Evolutionary conservation across 2,888 invertebrate genomes (phyloP).

Genomic region (Oscheius sp.): DNA sequence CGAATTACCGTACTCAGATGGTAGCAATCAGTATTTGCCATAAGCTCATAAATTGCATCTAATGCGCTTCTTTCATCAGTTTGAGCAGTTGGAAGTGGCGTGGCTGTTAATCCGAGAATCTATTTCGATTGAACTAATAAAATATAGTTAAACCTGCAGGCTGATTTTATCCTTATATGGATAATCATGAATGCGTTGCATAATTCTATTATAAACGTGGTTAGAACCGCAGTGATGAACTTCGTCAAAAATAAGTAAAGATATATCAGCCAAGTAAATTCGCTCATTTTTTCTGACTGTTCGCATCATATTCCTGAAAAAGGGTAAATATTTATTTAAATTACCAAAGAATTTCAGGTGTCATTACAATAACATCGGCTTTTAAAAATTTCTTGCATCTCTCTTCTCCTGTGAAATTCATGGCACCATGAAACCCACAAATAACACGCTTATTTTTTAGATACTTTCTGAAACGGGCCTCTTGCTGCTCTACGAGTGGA

Average conservation of each 20-base stretch:
- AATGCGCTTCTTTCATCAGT: not conserved
- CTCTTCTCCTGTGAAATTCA: slow-evolving; percentile 35
- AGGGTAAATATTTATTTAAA: not conserved
- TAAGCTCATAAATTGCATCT: slow-evolving; percentile 34
- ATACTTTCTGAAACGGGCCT: slow-evolving; percentile 44
- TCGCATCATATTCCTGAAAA: slow-evolving; percentile 59
- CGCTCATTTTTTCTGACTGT: slow-evolving; percentile 55
- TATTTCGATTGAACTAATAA: slow-evolving; percentile 16
- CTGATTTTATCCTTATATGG: slow-evolving; percentile 28
- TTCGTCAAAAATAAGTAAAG: slow-evolving; percentile 66
- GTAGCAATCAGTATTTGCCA: slow-evolving; percentile 37
- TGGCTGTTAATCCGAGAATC: slow-evolving; percentile 27
- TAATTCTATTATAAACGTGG: slow-evolving; percentile 41
- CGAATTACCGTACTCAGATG: slow-evolving; percentile 38
- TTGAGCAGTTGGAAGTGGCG: not conserved
- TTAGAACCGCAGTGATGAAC: slow-evolving; percentile 55
- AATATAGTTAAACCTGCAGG: slow-evolving; percentile 34
- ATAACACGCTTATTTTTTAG: slow-evolving; percentile 34
- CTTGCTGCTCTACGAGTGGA: slow-evolving; percentile 65
- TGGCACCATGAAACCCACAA: slow-evolving; percentile 58
- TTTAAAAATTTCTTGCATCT: slow-evolving; percentile 42
- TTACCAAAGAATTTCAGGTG: slow-evolving; percentile 62
- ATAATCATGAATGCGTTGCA: slow-evolving; percentile 36
- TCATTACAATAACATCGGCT: slow-evolving; percentile 56
- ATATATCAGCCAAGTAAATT: slow-evolving; percentile 61